A percentile compares a stretch with the other conserved stretches of the same genome.
Conservation (phyloP, 2,888 invertebrate species). For the Malacosoma neustria region DNA sequence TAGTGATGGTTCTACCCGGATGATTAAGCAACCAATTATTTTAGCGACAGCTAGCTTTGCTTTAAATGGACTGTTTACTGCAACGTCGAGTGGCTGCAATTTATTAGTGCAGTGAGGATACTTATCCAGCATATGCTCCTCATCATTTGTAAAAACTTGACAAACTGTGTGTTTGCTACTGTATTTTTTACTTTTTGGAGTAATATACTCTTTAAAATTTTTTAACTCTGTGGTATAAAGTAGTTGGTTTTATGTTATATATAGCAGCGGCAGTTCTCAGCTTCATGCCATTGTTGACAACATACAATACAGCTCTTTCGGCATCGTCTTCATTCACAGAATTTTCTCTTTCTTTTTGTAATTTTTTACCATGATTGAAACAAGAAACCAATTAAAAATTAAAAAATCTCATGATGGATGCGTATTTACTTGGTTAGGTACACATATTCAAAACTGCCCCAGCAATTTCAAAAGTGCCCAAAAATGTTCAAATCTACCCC, state of each 20-base stretch:
- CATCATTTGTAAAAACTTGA: conserved; percentile 8
- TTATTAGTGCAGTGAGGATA: conserved; percentile 12
- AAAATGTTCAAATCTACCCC: conserved; percentile 8
- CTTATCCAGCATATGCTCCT: conserved; percentile 6
- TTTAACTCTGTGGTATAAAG: conserved; percentile 5
- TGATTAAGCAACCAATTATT: conserved; percentile 10
- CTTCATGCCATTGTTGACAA: conserved; percentile 8
- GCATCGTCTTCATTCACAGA: conserved; percentile 6
- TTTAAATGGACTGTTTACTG: conserved; percentile 11
- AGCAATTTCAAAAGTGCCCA: too few relatives aligned
- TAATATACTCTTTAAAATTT: conserved; percentile 6
- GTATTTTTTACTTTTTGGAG: conserved; percentile 4
- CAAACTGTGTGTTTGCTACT: conserved; percentile 5
- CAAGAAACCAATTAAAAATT: too few relatives aligned
- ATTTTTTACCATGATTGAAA: too few relatives aligned
- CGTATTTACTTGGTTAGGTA: too few relatives aligned
- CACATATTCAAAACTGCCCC: too few relatives aligned
- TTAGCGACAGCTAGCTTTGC: too few relatives aligned
- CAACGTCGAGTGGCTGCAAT: conserved; percentile 12
- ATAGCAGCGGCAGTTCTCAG: conserved; percentile 9
- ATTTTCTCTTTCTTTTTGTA: conserved; percentile 6
- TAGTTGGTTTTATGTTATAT: conserved; percentile 8
- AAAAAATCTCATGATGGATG: too few relatives aligned
- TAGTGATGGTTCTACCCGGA: too few relatives aligned
- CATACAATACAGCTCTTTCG: conserved; percentile 9